Percentiles rank a stretch among this genome's conserved stretches.
phyloP scores from a whole-genome alignment of 2,888 invertebrate genomes.

The Lissocephala sabroskyi region DNA sequence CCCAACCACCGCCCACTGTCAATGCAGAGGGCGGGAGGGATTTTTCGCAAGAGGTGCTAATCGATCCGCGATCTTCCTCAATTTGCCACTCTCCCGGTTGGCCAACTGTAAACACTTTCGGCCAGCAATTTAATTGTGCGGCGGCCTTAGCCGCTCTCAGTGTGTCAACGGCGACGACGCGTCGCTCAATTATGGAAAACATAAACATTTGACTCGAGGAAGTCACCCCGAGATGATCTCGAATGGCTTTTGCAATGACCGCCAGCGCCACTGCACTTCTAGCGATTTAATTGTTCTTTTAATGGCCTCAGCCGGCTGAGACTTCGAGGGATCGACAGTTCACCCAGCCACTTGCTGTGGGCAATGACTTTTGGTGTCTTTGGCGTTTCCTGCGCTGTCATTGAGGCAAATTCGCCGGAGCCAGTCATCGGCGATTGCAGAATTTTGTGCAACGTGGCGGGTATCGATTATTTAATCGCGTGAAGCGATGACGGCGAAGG shows the following conservation, averaged over 20 bases:
- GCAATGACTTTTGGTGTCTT: slow-evolving; percentile 49
- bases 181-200: slow-evolving; percentile 2
- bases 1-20: slow-evolving; percentile 3
- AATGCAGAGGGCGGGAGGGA: not conserved
- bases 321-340: too few species aligned
- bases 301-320: too few species aligned
- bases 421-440: too few species aligned
- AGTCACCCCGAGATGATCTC: slow-evolving; percentile 34
- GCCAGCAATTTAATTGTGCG: too few species aligned
- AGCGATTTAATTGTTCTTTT: slow-evolving; percentile 45
- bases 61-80: too few species aligned
- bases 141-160: too few species aligned
- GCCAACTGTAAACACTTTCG: slow-evolving; percentile 7
- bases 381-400: slow-evolving; percentile 37
- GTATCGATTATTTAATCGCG: too few species aligned
- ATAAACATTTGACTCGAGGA: slow-evolving; percentile 38
- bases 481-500: too few species aligned
- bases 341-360: slow-evolving; percentile 22
- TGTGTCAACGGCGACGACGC: too few species aligned
- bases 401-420: slow-evolving; percentile 46
- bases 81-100: too few species aligned
- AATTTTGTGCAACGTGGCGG: too few species aligned
- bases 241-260: slow-evolving; percentile 31
- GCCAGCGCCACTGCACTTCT: slow-evolving; percentile 19
- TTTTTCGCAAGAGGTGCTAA: slow-evolving; percentile 25